Evolutionary conservation across 1,140 invertebrate genomes (phyloP), one percentile per base, ranked within the genome.

Genomic region (Dufourea novaeangliae): DNA sequence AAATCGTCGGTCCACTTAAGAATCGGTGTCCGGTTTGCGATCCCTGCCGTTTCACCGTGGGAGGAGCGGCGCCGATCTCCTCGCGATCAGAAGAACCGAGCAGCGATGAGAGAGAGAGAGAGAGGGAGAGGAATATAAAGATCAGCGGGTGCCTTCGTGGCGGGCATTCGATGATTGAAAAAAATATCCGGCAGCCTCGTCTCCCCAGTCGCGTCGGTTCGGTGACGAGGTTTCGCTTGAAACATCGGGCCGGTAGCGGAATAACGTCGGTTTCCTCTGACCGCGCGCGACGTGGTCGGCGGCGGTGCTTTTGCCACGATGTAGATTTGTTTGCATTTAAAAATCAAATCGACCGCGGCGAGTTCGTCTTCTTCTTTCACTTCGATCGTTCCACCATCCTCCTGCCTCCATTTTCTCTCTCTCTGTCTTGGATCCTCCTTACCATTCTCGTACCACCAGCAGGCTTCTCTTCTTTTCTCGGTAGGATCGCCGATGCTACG

Each of bases 291-390:
- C 84, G 80, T 84, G 83, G 82, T 74, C 75, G 88, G 89, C 89
- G 89, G 89, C 88, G 89, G 89, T 88, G 86, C 91, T 92, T 92
- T 92, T 92, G 89, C 87, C 87, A 87, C 89, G 85, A 92, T 92
- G 91, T 92, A 92, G 91, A 92, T 92, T 92, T 92, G 91, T 92
- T 92, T 92, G 91, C 91, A 92, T 92, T 92, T 92, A 92, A 92
- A 92, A 92, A 92, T 92, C 91, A 92, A 92, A 92, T 92, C 90
- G 77, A 68, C 74, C 82, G 56, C 68, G 73, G 75, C 82, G 81
- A 84, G 73, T 63, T 57, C 77, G 41, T 56, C 39, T 46, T 81
- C 20, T n/a, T 50, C 46, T 50, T n/a, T n/a, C 17, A 4, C 44
- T 5, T 7, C 12, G 11, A 14, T 12, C 41, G n/a, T 1, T 14